A percentile compares a stretch with the other conserved stretches of the same genome.
Evolutionary conservation across 2,888 invertebrate species (phyloP).

Genomic region (Protodeltote pygarga): DNA sequence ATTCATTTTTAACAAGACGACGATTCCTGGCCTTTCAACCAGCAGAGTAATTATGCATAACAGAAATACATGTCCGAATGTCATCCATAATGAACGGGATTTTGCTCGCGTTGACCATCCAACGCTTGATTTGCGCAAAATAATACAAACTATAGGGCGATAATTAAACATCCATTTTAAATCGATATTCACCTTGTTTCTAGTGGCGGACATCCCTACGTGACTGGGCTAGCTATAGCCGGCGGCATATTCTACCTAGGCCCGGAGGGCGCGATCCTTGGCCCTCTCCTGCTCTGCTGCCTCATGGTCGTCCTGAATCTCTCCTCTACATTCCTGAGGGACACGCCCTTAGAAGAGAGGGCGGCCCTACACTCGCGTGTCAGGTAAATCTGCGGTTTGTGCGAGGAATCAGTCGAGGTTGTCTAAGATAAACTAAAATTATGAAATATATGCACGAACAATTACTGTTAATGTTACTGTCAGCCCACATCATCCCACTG

Average conservation of each 20-base stretch:
- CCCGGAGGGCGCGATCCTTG: slow-evolving; percentile 98
- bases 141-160: no score
- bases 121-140: no score
- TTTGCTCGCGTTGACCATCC: no score
- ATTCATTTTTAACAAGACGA: no score
- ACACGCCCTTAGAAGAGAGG: slow-evolving; percentile 89
- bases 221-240: slow-evolving; percentile 98
- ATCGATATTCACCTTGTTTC: no score
- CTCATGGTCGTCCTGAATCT: slow-evolving; percentile 97
- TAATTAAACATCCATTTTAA: no score
- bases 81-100: no score
- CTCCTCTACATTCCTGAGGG: slow-evolving; percentile 90
- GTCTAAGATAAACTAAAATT: slow-evolving; percentile 18
- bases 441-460: background rate
- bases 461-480: background rate
- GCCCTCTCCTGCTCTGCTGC: slow-evolving; percentile 97
- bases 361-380: slow-evolving; percentile 80
- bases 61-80: no score
- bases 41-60: no score
- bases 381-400: slow-evolving; percentile 70
- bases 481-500: background rate
- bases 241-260: slow-evolving; percentile 99
- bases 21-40: no score
- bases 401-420: slow-evolving; percentile 6
- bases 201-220: slow-evolving; percentile 97